Evolutionary conservation across 2,797 vertebrate species (phyloP).

Genomic region (Danio albolineatus): DNA sequence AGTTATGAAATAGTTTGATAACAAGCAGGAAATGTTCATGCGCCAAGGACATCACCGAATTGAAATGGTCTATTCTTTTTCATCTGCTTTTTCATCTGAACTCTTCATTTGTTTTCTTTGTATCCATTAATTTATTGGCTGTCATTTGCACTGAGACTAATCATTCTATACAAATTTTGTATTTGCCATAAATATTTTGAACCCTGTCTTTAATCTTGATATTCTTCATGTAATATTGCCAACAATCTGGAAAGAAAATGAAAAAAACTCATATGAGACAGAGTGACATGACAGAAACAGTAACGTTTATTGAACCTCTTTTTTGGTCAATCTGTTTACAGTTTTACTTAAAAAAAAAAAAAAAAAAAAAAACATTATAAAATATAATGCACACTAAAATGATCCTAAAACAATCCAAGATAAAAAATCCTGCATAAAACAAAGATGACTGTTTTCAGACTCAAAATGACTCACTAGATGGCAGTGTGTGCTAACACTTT

Average conservation of each 20-base stretch:
- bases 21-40: too few species aligned
- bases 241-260: background rate
- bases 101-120: background rate
- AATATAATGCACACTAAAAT: background rate
- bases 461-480: slow-evolving; percentile 72
- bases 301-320: background rate
- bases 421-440: background rate
- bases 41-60: too few species aligned
- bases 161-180: background rate
- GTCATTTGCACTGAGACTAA: background rate
- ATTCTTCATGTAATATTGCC: background rate
- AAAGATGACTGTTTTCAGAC: background rate
- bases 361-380: too few species aligned
- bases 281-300: background rate
- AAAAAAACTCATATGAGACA: background rate
- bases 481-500: slow-evolving; percentile 70
- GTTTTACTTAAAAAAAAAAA: background rate
- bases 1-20: too few species aligned
- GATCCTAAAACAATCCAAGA: background rate
- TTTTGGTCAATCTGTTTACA: background rate
- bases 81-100: too few species aligned
- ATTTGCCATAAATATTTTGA: too few species aligned
- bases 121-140: too few species aligned
- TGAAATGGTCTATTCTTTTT: too few species aligned
- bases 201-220: too few species aligned